Base-by-base conservation (phyloP, 2,113 vertebrate genomes). In the Pelodiscus sinensis region DNA sequence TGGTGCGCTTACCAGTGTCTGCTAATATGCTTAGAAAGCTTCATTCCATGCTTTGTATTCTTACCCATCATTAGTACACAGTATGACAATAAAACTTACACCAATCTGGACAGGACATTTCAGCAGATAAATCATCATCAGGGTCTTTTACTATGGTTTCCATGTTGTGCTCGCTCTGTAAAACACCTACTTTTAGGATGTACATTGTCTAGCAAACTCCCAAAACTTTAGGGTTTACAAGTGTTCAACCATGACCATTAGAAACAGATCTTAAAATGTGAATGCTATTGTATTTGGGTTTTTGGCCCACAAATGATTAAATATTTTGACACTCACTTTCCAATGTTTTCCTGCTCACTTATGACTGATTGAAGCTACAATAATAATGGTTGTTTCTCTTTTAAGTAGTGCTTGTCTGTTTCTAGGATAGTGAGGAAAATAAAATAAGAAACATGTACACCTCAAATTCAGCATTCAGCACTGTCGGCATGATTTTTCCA, bases 241-340 rank as follows among this genome's bases (percentile, higher is more conserved):
- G 91, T 88, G 85, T 82, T 51, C 73, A 25, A 68, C 84, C 93
- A 87, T 87, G 38, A 56, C 85, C 73, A 82, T 87, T 91, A 83
- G 52, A 77, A 29, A 55, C 55, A n/a, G 80, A 94, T 92, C 94
- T 13, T 82, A 86, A 94, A 93, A 60, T 54, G 19, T 44, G 52
- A 27, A 84, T n/a, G 85, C 73, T 90, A 80, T 44, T 85, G 51
- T 78, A 79, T 83, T 92, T 96, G 90, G 55, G 65, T 85, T 84
- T 75, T 50, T 73, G 44, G 58, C 77, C 94, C 88, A 89, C 85
- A 91, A 78, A 79, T 92, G 14, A 29, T 44, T 58, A 55, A 77
- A 12, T 88, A 89, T 7, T 95, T 44, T 92, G 85, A 78, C 58
- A 92, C 85, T 25, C 27, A 12, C 12, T 62, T 77, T 22, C 65